These are phyloP conservation scores for Odontamblyopus rebecca DNA, from an alignment of 2,797 vertebrate species.

Conservation along the genomic window DNA sequence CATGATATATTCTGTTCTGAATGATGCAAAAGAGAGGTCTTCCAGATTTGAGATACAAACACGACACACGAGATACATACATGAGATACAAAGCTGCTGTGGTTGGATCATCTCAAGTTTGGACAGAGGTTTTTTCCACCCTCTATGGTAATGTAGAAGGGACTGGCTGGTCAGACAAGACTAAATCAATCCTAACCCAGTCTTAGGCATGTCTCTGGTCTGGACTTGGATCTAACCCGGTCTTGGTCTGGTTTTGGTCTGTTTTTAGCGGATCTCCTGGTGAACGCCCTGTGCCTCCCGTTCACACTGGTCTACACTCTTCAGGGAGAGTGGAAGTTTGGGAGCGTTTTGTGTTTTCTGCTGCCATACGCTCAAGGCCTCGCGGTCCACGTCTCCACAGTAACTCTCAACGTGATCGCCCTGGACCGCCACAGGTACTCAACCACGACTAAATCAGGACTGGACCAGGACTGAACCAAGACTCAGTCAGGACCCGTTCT, in stretches of 20 bases:
- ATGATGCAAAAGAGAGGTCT: too few relatives aligned
- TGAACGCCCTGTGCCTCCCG: slow-evolving; percentile 91
- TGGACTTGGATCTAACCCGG: too few relatives aligned
- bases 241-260: neutral
- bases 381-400: slow-evolving; percentile 90
- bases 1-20: too few relatives aligned
- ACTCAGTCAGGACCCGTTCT: neutral
- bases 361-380: slow-evolving; percentile 92
- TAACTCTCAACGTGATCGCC: slow-evolving; percentile 92
- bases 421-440: slow-evolving; percentile 83
- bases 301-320: slow-evolving; percentile 93
- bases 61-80: too few relatives aligned
- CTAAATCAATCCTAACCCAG: too few relatives aligned
- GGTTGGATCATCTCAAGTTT: too few relatives aligned
- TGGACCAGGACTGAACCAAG: neutral
- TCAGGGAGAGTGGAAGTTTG: slow-evolving; percentile 91
- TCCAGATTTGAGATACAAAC: too few relatives aligned
- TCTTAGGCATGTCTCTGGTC: neutral
- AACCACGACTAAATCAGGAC: neutral
- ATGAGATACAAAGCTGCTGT: too few relatives aligned
- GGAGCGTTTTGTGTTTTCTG: slow-evolving; percentile 87
- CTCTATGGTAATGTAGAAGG: too few relatives aligned
- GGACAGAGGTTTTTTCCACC: too few relatives aligned
- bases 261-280: slow-evolving; percentile 82
- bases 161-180: too few relatives aligned